These are phyloP conservation scores for Peromyscus melanophrys DNA, from an alignment of 2,797 vertebrate genomes.

Conservation along the genomic window DNA sequence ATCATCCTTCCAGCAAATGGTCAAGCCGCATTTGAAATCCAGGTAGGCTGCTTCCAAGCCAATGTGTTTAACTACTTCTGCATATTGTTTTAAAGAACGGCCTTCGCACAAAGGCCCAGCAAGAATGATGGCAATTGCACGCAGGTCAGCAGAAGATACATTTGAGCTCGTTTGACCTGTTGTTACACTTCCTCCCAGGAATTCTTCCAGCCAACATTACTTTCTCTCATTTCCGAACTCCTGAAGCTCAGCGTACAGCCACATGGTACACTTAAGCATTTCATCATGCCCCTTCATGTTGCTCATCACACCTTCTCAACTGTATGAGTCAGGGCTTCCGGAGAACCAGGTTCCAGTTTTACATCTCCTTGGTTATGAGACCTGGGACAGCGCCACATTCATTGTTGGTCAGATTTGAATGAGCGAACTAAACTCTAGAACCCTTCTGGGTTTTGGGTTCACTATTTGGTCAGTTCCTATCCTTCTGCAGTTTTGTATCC, in stretches of 20 bases:
- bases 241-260: background rate
- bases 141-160: background rate
- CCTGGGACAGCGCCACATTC: background rate
- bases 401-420: background rate
- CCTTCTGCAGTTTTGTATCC: slow-evolving; percentile 11
- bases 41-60: background rate
- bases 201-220: background rate
- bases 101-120: background rate
- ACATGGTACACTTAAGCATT: background rate
- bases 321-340: background rate
- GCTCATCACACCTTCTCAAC: slow-evolving; percentile 11
- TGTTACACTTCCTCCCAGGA: slow-evolving; percentile 7
- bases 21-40: background rate
- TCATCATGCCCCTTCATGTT: background rate
- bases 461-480: slow-evolving; percentile 10
- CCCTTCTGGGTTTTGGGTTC: slow-evolving; percentile 40
- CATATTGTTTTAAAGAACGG: background rate
- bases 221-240: slow-evolving; percentile 53
- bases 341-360: background rate
- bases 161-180: background rate
- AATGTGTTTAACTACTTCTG: background rate
- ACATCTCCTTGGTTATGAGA: background rate
- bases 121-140: background rate
- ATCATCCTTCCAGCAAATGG: background rate
- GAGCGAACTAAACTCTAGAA: slow-evolving; percentile 10